phyloP scores from a whole-genome alignment of 2,888 invertebrate genomes.

The Thalpophila matura region DNA sequence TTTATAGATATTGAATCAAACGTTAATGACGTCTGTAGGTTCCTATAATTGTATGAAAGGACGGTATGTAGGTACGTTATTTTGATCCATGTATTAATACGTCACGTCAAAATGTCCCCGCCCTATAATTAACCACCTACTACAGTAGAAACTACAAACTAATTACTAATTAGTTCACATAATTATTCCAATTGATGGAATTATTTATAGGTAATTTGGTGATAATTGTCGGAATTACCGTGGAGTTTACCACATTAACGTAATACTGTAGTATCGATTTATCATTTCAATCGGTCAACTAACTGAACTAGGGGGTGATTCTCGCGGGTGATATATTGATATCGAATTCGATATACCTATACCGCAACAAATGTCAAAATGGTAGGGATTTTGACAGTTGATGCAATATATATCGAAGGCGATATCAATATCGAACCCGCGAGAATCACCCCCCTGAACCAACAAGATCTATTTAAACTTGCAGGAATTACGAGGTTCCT shows the following conservation, averaged over 20 bases:
- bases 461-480: conserved; percentile 65
- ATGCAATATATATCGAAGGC: no score
- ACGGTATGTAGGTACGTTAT: no score
- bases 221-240: conserved; percentile 26
- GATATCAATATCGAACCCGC: no score
- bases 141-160: conserved; percentile 14
- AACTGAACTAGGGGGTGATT: conserved; percentile 1
- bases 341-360: no score
- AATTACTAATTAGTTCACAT: conserved; percentile 33
- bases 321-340: no score
- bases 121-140: conserved; percentile 5
- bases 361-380: no score
- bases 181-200: conserved; percentile 30
- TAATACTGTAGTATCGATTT: conserved; percentile 19
- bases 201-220: conserved; percentile 36
- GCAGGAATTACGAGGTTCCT: conserved; percentile 47
- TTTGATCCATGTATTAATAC: not conserved
- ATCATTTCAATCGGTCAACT: not conserved
- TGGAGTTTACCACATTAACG: not conserved
- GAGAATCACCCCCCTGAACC: no score
- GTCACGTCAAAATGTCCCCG: not conserved
- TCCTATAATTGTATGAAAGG: no score
- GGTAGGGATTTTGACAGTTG: no score
- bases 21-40: no score
- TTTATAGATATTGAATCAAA: no score